Base-by-base conservation (phyloP, 1,140 invertebrate genomes). In the Lordiphosa collinella region DNA sequence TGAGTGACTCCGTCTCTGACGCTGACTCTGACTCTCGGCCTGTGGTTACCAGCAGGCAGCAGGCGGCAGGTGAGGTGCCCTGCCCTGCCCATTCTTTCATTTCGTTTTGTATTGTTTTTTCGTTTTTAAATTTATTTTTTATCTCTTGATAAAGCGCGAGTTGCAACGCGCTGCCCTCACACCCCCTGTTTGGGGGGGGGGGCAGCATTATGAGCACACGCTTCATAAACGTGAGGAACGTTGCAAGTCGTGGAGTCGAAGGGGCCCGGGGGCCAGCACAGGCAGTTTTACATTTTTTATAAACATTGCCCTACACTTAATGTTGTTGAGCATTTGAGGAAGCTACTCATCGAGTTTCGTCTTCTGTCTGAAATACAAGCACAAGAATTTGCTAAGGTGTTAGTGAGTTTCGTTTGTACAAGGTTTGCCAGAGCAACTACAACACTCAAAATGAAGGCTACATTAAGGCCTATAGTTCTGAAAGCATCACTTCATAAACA, bases 101-200 rank as follows among this genome's bases (percentile, higher is more conserved):
- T 67, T 70, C 41, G 50, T 59, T 76, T 52, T 2, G 8, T 46
- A 29, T 29, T 46, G n/a, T 57, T 49, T 29, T 37, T 14, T 35
- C 2, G 3, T 40, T 40, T 62, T 47, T 38, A 18, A 50, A 40
- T 56, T 56, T 64, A 25, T 64, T 65, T 35, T 78, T 84, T 82
- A 76, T 84, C 76, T 80, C 62, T 40, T 72, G 76, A 82, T 84
- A 84, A 82, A 82, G 78, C 76, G 76, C 78, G 76, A 84, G 57
- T 68, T 84, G 78, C 71, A 80, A 80, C 65, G 76, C 76, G 76
- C 56, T 67, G 49, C 75, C 68, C 56, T 35, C 59, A 47, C 55
- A 61, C 50, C 31, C 37, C 18, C 35, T 34, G 31, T 41, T 46
- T 35, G 44, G 31, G 10, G n/a, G 13, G 44, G 31, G 10, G n/a